Base-by-base conservation (phyloP, 53 echinoderm and acorn worm species). In the Henricia sp. region DNA sequence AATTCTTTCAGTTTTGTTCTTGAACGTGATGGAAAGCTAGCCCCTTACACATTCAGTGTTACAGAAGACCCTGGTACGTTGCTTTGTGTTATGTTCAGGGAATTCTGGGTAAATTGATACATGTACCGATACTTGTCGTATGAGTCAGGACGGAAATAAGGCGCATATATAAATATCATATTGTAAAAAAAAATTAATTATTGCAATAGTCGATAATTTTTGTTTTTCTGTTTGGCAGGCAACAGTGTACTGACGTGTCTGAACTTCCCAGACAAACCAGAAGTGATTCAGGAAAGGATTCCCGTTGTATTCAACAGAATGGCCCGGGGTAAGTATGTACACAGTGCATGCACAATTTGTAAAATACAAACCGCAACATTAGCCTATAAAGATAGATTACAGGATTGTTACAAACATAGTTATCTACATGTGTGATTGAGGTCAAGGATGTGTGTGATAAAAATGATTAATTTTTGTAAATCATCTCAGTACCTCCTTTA, bases 1-100 rank as follows among this genome's bases (percentile, higher is more conserved):
- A 67, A 87, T 29, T 82, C 87, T 14, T 91, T 91, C 83, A 82
- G 91, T 33, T 91, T 91, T 52, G 87, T 87, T 6, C 67, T 82
- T 21, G 82, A 80, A 23, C 40, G 54, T 28, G 83, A 87, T 82
- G 91, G 74, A 52, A 74, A 91, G 43, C 56, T 74, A 37, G 66
- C 87, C 9, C 62, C 30, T 12, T 91, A 86, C 40, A 91, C 91
- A 10, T 91, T 91, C 71, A 86, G 68, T 65, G 87, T 87, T 48
- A 72, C 82, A 16, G 91, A 91, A 36, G 91, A 91, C 64, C n/a
- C n/a, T n/a, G n/a, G n/a, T n/a, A n/a, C n/a, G n/a, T n/a, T n/a
- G n/a, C n/a, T n/a, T n/a, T n/a, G n/a, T n/a, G n/a, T n/a, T n/a
- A n/a, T n/a, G n/a, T n/a, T n/a, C n/a, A n/a, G n/a, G n/a, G n/a